These are phyloP conservation scores for Cavia aperea DNA, from an alignment of 2,113 vertebrate genomes.

Conservation along the genomic window DNA sequence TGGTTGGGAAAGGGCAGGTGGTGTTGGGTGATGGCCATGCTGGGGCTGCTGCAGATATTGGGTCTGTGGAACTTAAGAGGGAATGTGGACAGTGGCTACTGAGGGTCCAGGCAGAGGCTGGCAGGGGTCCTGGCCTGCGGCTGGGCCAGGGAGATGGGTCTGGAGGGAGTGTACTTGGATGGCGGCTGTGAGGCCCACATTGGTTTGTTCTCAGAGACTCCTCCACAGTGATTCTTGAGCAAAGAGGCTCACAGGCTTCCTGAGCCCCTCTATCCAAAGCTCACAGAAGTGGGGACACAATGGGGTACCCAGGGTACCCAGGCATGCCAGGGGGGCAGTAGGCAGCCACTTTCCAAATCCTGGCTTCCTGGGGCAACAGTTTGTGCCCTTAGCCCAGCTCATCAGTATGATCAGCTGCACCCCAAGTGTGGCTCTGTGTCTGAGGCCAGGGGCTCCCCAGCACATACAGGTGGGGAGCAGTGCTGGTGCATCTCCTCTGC, in stretches of 20 bases:
- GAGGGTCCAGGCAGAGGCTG: neutral
- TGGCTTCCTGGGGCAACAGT: neutral
- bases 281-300: too few species aligned
- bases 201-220: neutral
- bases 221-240: neutral
- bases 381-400: neutral
- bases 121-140: neutral
- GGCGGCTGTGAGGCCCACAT: neutral
- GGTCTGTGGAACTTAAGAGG: neutral
- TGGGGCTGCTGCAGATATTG: neutral
- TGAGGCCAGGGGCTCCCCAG: accelerated
- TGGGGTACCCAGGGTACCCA: too few species aligned
- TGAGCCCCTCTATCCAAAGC: neutral
- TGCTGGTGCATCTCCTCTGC: neutral
- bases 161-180: neutral
- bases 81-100: neutral
- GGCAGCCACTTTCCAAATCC: neutral
- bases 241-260: neutral
- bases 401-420: neutral
- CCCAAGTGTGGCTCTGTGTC: too few species aligned
- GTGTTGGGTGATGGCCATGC: too few species aligned
- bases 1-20: neutral
- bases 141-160: neutral
- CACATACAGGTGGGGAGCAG: neutral
- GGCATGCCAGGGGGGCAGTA: neutral